A percentile compares a stretch with the other conserved stretches of the same genome.
Conservation (phyloP, 2,113 vertebrate genomes). For the Nibea albiflora region DNA sequence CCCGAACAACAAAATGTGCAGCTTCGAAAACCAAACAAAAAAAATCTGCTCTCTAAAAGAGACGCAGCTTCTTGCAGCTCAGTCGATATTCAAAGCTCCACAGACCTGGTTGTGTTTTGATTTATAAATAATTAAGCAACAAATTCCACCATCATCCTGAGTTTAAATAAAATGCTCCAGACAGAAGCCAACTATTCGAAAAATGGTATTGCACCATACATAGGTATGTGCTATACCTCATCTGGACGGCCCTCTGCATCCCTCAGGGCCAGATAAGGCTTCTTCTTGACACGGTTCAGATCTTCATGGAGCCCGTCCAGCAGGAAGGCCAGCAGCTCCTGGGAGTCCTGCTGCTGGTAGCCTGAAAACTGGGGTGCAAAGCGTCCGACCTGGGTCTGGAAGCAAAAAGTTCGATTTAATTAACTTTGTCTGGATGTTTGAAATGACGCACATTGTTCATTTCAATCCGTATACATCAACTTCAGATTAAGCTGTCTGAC, state of each 20-base stretch:
- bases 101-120: neutral
- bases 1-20: neutral
- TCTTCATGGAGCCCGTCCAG: conserved; percentile 97
- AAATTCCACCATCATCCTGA: neutral
- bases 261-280: conserved; percentile 94
- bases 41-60: neutral
- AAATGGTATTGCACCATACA: neutral
- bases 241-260: conserved; percentile 95
- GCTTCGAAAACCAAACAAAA: neutral
- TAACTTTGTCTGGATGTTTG: neutral
- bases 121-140: neutral
- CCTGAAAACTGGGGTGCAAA: conserved; percentile 99
- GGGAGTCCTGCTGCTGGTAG: conserved; percentile 98
- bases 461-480: neutral
- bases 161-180: neutral
- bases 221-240: conserved; percentile 81
- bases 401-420: neutral
- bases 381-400: conserved; percentile 94
- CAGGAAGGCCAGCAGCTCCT: conserved; percentile 96
- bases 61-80: neutral
- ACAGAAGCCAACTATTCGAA: neutral
- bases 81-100: neutral
- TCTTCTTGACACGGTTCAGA: conserved; percentile 97
- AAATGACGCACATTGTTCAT: neutral
- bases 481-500: neutral